Evolutionary conservation across 2,113 vertebrate genomes (phyloP).

Genomic region (Erythrocercus mccallii): DNA sequence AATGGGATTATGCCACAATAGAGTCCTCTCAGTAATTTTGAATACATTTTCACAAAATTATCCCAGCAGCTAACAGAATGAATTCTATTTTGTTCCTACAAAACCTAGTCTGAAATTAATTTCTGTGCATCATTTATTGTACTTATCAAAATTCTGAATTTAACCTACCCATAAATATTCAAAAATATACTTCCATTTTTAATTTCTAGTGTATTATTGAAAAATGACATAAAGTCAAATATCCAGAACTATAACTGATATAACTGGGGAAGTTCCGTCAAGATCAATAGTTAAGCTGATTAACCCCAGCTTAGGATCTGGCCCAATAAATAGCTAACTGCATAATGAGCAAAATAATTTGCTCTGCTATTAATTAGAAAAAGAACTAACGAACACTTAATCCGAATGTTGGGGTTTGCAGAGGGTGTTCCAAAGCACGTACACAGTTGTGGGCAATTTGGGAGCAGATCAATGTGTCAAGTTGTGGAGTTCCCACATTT

Average conservation of each 20-base stretch:
- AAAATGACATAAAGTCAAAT: not conserved
- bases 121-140: not conserved
- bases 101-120: not conserved
- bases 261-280: not conserved
- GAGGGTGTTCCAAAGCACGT: constrained; percentile 53
- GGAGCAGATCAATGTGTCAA: constrained; percentile 19
- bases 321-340: constrained; percentile 22
- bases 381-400: not conserved
- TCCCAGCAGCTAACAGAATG: not conserved
- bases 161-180: not conserved
- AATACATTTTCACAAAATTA: not conserved
- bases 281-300: constrained; percentile 27
- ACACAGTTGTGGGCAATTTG: constrained; percentile 43
- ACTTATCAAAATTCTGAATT: not conserved
- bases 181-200: not conserved
- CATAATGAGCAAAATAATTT: constrained; percentile 11
- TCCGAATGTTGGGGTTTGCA: constrained; percentile 12
- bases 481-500: constrained; percentile 60
- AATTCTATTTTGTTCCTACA: not conserved
- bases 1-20: not conserved
- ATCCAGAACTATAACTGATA: not conserved
- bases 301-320: constrained; percentile 37
- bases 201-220: not conserved
- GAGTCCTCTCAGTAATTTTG: not conserved
- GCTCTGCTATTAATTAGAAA: constrained; percentile 41